A percentile compares a stretch with the other conserved stretches of the same genome.
Conservation (phyloP, 1,140 invertebrate genomes). For the Neotoxoptera formosana region DNA sequence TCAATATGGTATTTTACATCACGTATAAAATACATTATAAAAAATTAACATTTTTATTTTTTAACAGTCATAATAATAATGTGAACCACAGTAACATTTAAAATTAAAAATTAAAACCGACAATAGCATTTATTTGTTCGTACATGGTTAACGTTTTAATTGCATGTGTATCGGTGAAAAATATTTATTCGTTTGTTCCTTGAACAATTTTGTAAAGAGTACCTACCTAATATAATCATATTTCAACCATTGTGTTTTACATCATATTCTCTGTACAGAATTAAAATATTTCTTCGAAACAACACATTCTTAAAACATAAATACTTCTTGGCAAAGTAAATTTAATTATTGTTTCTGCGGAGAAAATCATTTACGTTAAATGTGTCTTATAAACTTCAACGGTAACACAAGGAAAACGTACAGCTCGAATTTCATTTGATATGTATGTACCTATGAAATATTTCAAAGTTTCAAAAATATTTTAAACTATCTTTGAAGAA, state of each 20-base stretch:
- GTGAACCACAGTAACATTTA: background rate
- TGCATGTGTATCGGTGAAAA: background rate
- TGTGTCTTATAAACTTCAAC: background rate
- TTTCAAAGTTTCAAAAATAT: background rate
- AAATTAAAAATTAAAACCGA: background rate
- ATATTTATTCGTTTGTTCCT: background rate
- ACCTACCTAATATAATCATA: background rate
- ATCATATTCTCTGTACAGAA: background rate
- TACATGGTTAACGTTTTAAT: too few relatives aligned
- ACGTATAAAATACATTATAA: slow-evolving; percentile 11
- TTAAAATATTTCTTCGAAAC: background rate
- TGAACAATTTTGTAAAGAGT: background rate
- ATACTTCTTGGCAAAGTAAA: background rate
- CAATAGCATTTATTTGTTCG: background rate
- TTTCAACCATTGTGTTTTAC: background rate
- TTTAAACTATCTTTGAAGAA: background rate
- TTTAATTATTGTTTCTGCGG: background rate
- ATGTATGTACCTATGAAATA: background rate
- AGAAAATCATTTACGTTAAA: background rate
- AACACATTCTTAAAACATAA: background rate
- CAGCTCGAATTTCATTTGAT: background rate
- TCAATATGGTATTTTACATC: background rate
- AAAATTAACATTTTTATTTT: slow-evolving; percentile 24
- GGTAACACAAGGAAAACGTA: background rate
- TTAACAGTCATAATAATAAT: background rate